These are phyloP conservation scores for Vimba vimba DNA, from an alignment of 2,113 vertebrate genomes.

Conservation along the genomic window DNA sequence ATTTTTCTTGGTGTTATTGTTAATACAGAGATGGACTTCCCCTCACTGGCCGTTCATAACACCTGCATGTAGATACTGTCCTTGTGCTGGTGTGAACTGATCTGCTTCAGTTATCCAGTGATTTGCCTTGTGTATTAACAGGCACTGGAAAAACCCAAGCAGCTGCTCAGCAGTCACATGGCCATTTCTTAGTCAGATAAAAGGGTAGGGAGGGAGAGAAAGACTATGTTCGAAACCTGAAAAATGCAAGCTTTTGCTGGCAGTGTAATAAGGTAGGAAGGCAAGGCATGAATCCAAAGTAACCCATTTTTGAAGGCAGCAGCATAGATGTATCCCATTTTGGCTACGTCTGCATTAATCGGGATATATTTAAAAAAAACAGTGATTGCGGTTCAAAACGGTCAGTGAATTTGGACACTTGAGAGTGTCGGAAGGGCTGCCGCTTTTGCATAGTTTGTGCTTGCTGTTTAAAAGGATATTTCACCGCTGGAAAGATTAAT, in stretches of 20 bases:
- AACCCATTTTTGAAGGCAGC: not conserved
- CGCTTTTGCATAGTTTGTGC: too few species aligned
- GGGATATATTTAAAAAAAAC: too few species aligned
- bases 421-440: too few species aligned
- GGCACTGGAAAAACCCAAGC: slow-evolving; percentile 54
- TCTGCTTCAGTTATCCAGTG: slow-evolving; percentile 40
- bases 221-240: not conserved
- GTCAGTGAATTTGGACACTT: too few species aligned
- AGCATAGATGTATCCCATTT: not conserved
- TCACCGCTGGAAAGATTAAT: too few species aligned
- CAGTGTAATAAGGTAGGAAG: not conserved
- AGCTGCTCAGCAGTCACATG: slow-evolving; percentile 47
- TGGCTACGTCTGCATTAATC: too few species aligned
- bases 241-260: not conserved
- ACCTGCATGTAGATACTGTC: slow-evolving; percentile 34
- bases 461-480: too few species aligned
- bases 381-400: too few species aligned
- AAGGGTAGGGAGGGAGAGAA: not conserved
- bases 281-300: not conserved
- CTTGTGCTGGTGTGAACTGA: slow-evolving; percentile 16
- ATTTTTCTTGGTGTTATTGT: not conserved
- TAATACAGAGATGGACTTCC: not conserved
- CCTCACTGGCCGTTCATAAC: not conserved
- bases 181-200: slow-evolving; percentile 41
- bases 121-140: slow-evolving; percentile 11